Conservation (phyloP, 2,797 vertebrate genomes). For the Brachyalestes nurse region DNA sequence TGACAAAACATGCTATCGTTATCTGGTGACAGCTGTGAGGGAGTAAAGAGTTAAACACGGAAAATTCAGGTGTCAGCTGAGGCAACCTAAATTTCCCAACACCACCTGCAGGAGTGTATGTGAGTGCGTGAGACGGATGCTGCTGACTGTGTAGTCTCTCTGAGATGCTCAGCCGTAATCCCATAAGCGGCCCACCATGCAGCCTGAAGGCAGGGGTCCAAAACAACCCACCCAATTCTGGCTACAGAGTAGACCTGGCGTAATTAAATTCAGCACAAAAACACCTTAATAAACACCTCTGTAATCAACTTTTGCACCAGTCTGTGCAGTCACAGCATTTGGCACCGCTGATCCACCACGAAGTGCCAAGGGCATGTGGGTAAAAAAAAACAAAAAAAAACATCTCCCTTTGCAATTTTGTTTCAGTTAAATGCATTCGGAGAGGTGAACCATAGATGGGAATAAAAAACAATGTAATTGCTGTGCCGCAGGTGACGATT, state of each 20-base stretch:
- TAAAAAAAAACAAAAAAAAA: background rate
- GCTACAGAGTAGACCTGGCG: background rate
- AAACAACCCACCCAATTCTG: conserved; percentile 12
- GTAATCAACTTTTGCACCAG: conserved; percentile 35
- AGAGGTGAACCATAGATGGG: background rate
- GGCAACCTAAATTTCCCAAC: conserved; percentile 7
- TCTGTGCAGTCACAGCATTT: conserved; percentile 30
- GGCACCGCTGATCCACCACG: conserved; percentile 23
- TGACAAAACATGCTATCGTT: too few relatives aligned
- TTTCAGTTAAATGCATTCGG: background rate
- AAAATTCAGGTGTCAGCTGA: background rate
- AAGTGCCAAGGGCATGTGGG: conserved; percentile 15
- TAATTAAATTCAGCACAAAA: conserved; percentile 49
- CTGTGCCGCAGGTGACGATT: background rate
- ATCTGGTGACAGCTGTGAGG: background rate
- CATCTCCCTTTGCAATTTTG: background rate
- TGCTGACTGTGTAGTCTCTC: conserved; percentile 14
- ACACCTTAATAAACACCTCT: conserved; percentile 37
- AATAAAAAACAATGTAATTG: conserved; percentile 24
- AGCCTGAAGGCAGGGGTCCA: conserved; percentile 45
- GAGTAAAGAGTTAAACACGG: background rate
- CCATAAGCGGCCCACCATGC: conserved; percentile 25
- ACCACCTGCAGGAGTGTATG: conserved; percentile 20
- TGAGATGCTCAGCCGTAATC: conserved; percentile 34
- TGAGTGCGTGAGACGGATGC: conserved; percentile 32